These are phyloP conservation scores for Gobionotothen gibberifrons DNA, from an alignment of 2,797 vertebrate genomes.

Conservation along the genomic window DNA sequence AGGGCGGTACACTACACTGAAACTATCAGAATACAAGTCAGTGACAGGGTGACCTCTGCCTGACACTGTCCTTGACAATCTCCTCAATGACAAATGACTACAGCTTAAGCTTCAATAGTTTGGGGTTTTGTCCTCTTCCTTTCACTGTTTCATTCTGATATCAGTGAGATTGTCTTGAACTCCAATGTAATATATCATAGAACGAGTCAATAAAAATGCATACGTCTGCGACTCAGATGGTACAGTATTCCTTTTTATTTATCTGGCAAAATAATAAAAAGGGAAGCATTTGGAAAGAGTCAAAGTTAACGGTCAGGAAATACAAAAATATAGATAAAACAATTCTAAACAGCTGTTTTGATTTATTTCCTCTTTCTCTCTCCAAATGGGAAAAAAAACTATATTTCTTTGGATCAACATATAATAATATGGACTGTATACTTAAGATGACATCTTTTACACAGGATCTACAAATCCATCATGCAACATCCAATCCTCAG, in stretches of 20 bases:
- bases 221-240: slow-evolving; percentile 40
- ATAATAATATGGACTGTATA: slow-evolving; percentile 72
- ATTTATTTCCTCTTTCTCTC: slow-evolving; percentile 69
- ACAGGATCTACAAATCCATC: slow-evolving; percentile 63
- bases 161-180: slow-evolving; percentile 11
- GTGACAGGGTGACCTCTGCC: slow-evolving; percentile 14
- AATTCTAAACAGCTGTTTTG: slow-evolving; percentile 71
- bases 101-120: slow-evolving; percentile 9
- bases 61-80: slow-evolving; percentile 30
- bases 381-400: slow-evolving; percentile 68
- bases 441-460: slow-evolving; percentile 68
- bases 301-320: slow-evolving; percentile 78
- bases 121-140: too few species aligned
- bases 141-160: too few species aligned
- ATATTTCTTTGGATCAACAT: slow-evolving; percentile 80
- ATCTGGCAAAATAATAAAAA: slow-evolving; percentile 81
- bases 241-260: slow-evolving; percentile 78
- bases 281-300: slow-evolving; percentile 76
- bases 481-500: slow-evolving; percentile 52
- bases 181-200: background rate
- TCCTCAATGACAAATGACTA: background rate
- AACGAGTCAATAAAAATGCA: slow-evolving; percentile 38
- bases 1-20: slow-evolving; percentile 43
- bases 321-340: slow-evolving; percentile 86
- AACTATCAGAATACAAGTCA: slow-evolving; percentile 27